phyloP scores from a whole-genome alignment of 2,113 vertebrate genomes.

The Tautogolabrus adspersus region DNA sequence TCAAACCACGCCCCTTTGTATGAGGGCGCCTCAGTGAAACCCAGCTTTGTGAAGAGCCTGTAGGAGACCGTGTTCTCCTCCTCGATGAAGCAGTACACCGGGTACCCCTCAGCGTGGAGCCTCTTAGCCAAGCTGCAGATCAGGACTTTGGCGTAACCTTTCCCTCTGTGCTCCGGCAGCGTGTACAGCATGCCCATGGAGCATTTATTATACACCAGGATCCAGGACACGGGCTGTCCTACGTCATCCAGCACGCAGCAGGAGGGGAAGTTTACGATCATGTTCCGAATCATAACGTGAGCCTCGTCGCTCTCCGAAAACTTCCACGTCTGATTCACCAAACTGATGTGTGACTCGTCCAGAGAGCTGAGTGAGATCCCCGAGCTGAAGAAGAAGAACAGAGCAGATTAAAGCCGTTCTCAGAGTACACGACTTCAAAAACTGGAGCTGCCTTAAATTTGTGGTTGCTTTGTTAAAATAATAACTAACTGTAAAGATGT shows the following conservation, averaged over 20 bases:
- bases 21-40: conserved; percentile 75
- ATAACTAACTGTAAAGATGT: no score
- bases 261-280: conserved; percentile 73
- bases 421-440: no score
- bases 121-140: conserved; percentile 67
- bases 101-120: conserved; percentile 67
- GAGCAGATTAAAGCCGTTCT: neutral
- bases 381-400: conserved; percentile 38
- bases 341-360: conserved; percentile 64
- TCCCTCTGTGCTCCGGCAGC: conserved; percentile 74
- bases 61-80: conserved; percentile 75
- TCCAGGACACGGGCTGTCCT: conserved; percentile 73
- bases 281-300: conserved; percentile 51
- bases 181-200: conserved; percentile 76
- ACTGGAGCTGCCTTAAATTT: no score
- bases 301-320: conserved; percentile 45
- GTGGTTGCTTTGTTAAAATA: no score
- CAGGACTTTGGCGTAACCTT: conserved; percentile 79
- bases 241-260: conserved; percentile 72
- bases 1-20: conserved; percentile 61
- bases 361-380: conserved; percentile 62
- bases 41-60: conserved; percentile 76
- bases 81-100: conserved; percentile 76
- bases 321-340: conserved; percentile 76
- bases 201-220: conserved; percentile 62